Percentiles rank a stretch among this genome's conserved stretches.
These are phyloP conservation scores for Hoplias malabaricus DNA, from an alignment of 2,113 vertebrate genomes.

Conservation along the genomic window DNA sequence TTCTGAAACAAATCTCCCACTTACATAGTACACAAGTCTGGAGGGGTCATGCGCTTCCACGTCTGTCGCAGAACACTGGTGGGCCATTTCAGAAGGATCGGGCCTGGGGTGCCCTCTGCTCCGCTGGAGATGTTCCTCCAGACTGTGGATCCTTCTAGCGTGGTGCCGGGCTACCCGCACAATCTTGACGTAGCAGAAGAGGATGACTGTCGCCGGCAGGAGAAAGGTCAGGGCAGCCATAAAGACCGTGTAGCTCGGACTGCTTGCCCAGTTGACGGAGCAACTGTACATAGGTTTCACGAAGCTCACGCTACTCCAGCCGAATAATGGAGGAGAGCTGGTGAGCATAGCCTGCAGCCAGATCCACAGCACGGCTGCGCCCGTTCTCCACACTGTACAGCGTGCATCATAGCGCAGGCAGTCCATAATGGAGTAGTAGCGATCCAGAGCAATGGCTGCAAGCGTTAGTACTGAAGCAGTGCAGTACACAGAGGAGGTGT, in stretches of 20 bases:
- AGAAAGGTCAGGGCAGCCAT: conserved; percentile 70
- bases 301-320: conserved; percentile 75
- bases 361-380: conserved; percentile 75
- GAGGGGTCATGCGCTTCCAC: conserved; percentile 60
- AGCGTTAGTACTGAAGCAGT: conserved; percentile 78
- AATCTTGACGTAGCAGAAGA: conserved; percentile 79
- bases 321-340: conserved; percentile 76
- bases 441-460: conserved; percentile 78
- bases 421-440: conserved; percentile 79
- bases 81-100: conserved; percentile 7
- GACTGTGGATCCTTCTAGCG: conserved; percentile 71
- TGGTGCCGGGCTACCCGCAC: conserved; percentile 76
- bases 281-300: conserved; percentile 74
- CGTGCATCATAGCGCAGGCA: conserved; percentile 76
- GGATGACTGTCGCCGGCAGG: conserved; percentile 72
- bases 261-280: conserved; percentile 71
- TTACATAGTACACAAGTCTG: conserved; percentile 69
- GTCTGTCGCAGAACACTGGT: conserved; percentile 9
- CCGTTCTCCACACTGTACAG: conserved; percentile 71
- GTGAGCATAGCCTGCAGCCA: conserved; percentile 78
- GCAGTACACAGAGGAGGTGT: conserved; percentile 81
- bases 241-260: conserved; percentile 72
- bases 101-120: conserved; percentile 43
- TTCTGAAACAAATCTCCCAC: conserved; percentile 66
- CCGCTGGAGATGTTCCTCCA: conserved; percentile 75